Evolutionary conservation across 2,797 vertebrate genomes (phyloP), one percentile per base, ranked within the genome.

Genomic region (Hybognathus amarus): DNA sequence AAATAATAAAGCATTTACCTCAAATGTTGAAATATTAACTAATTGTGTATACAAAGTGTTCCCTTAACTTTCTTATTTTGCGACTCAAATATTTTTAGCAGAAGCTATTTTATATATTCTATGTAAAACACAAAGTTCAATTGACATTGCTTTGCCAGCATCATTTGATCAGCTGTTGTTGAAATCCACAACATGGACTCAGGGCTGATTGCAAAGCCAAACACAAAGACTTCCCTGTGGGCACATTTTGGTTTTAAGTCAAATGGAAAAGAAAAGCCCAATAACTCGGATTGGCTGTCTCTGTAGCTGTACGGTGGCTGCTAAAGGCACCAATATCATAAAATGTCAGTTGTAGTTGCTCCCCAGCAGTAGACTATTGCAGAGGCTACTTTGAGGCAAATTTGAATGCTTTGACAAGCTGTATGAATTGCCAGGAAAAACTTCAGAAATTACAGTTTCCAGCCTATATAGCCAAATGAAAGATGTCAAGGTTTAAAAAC

Each of bases 101-200:
- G 18, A 13, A 67, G 63, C 27, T 52, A 38, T 45, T 50, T 18
- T 0, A n/a, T 22, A 20, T 20, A 63, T 61, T 70, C 20, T 63
- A 33, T 74, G 47, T 75, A 7, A 74, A 66, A 66, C 27, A 36
- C 20, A 61, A 59, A 17, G 59, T 64, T 74, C 8, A 67, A 4
- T 75, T 66, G 70, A 40, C n/a, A 38, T 24, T 68, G 47, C 63
- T 79, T 63, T 77, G 52, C 64, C 82, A 77, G 20, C 74, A 69
- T 68, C 9, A 40, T 69, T 76, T 77, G 61, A 59, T 68, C 64
- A 59, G 13, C 27, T 83, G 24, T 61, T 24, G 4, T 83, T 68
- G 38, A 77, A 77, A 77, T 77, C 74, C 42, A 59, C 73, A 67
- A 67, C 36, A 83, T 82, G 71, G 47, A 76, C 50, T 56, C 13